Base-by-base conservation (phyloP, 2,888 invertebrate species). In the Lochmaea capreae region DNA sequence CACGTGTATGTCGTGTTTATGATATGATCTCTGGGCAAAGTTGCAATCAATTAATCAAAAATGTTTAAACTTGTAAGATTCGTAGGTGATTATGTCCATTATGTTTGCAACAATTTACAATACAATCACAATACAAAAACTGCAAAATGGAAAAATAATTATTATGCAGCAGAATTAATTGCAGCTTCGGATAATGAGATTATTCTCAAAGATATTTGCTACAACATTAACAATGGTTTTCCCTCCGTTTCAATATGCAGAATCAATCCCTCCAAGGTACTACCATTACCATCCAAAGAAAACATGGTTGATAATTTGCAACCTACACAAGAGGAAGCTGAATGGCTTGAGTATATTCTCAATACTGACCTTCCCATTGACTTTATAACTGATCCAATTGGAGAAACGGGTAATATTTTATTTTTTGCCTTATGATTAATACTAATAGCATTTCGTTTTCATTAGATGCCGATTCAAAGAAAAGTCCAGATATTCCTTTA, bases 91-190 rank as follows among this genome's bases (percentile, higher is more conserved):
- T 8, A 43, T 43, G 42, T 43, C 42, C 42, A 11, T 43, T 43
- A 43, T 43, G 42, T 43, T 43, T 43, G 42, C 42, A 43, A 43
- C 8, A 11, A 49, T 49, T 9, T 49, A 49, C 49, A 49, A 14
- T 49, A 14, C 49, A 49, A 12, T 49, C 14, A 49, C 11, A 49
- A 49, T 49, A 14, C 14, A 49, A 49, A 14, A 11, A 49, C 14
- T 49, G 49, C 14, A 49, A 49, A 49, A 49, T 49, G 49, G 49
- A 49, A 11, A 43, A 43, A 43, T 43, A 43, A 43, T 43, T 49
- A 49, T 49, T 49, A 49, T 49, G 49, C 49, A 49, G 49, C 49
- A 49, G 49, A 49, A 49, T 11, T 49, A 49, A 49, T 49, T 49
- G 49, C 49, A 49, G 4, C 49, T 49, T 14, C 49, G 49, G 12